Conservation (phyloP, 2,113 vertebrate species). For the Coturnix japonica region DNA sequence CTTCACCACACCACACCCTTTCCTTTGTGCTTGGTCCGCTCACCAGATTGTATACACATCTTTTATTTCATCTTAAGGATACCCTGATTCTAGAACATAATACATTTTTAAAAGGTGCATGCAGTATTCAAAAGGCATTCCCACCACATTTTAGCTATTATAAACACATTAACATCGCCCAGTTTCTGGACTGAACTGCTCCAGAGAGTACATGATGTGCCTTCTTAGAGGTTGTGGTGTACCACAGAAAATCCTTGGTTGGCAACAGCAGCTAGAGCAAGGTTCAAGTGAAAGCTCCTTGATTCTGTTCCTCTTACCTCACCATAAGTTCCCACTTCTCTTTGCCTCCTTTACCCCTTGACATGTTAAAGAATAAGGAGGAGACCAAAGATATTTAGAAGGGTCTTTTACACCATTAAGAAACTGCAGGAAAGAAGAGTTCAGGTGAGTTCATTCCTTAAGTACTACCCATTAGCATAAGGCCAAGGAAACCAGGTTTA, state of each 20-base stretch:
- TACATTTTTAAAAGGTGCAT: not conserved
- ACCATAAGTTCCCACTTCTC: conserved; percentile 33
- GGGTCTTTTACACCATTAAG: not conserved
- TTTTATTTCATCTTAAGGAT: not conserved
- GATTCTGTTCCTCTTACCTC: conserved; percentile 3
- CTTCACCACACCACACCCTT: not conserved
- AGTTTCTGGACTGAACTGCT: conserved; percentile 11
- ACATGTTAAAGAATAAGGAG: not conserved
- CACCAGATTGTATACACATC: rapidly evolving
- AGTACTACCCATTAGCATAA: not conserved
- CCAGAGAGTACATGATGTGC: conserved; percentile 48
- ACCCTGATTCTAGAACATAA: not conserved
- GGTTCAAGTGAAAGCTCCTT: conserved; percentile 33
- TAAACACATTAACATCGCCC: not conserved
- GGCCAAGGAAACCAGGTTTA: not conserved
- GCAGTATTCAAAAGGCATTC: not conserved
- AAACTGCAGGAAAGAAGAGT: not conserved
- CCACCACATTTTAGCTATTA: conserved; percentile 28
- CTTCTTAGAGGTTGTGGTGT: conserved; percentile 39
- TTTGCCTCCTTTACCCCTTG: not conserved
- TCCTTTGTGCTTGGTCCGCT: not conserved
- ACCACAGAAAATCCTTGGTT: conserved; percentile 51
- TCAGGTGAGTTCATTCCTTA: not conserved
- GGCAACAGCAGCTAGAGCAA: conserved; percentile 35
- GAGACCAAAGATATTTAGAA: not conserved